Evolutionary conservation across 2,888 invertebrate genomes (phyloP).

Genomic region (Nomada ruficornis): DNA sequence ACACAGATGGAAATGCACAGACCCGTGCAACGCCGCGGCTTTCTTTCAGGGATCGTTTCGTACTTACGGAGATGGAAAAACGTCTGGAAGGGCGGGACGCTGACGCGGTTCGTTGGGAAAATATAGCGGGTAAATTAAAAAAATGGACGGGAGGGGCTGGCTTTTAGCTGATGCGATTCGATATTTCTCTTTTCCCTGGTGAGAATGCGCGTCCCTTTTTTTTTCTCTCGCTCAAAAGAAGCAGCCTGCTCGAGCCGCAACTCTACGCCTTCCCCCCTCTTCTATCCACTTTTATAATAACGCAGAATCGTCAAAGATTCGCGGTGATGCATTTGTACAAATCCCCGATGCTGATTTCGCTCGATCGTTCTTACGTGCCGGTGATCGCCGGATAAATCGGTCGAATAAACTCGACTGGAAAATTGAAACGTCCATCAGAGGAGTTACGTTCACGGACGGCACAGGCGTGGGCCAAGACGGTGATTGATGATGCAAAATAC

Average conservation of each 20-base stretch:
- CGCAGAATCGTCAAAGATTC: conserved; percentile 15
- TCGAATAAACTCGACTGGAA: conserved; percentile 52
- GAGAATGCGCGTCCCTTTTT: not conserved
- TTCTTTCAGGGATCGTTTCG: conserved; percentile 58
- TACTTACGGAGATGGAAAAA: conserved; percentile 62
- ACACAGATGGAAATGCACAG: conserved; percentile 20
- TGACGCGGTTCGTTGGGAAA: conserved; percentile 58
- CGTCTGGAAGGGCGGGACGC: conserved; percentile 50
- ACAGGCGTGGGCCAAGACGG: conserved; percentile 22
- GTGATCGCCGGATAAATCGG: conserved; percentile 31
- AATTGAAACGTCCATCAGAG: conserved; percentile 56
- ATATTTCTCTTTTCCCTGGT: conserved; percentile 36
- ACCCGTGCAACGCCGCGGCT: not conserved
- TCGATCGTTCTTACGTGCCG: conserved; percentile 13
- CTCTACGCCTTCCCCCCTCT: not conserved
- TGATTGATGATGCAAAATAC: conserved; percentile 50
- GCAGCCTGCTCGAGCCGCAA: too few relatives aligned
- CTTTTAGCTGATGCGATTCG: conserved; percentile 62
- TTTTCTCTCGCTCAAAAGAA: too few relatives aligned
- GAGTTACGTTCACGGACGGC: conserved; percentile 5
- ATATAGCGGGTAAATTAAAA: conserved; percentile 62
- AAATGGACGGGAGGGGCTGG: conserved; percentile 8
- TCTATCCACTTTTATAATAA: too few relatives aligned
- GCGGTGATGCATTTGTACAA: conserved; percentile 31
- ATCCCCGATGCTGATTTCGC: conserved; percentile 15